Evolutionary conservation across 1,140 invertebrate species (phyloP).

Genomic region (Leptinotarsa defecta): DNA sequence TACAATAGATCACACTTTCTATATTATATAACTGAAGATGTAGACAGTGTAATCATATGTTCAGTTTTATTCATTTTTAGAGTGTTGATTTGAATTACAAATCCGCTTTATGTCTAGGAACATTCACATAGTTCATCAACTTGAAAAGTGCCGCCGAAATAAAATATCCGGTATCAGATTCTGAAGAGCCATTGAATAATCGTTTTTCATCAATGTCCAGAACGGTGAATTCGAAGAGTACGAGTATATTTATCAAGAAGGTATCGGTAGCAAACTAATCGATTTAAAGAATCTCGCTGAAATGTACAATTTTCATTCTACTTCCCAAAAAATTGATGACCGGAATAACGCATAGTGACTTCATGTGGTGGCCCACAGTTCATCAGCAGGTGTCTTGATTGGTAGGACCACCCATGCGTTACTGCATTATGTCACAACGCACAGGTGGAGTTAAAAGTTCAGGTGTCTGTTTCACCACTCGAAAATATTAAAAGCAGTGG

Average conservation of each 20-base stretch:
- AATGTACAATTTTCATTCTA: not conserved
- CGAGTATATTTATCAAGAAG: not conserved
- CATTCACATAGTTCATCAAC: too few relatives aligned
- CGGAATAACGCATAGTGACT: slow-evolving; percentile 15
- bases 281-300: not conserved
- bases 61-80: too few relatives aligned
- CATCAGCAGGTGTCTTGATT: slow-evolving; percentile 11
- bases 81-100: too few relatives aligned
- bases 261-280: not conserved
- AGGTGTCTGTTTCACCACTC: not conserved
- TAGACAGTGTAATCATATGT: too few relatives aligned
- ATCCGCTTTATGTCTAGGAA: too few relatives aligned
- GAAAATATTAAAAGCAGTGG: not conserved
- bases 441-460: slow-evolving; percentile 11
- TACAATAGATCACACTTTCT: too few relatives aligned
- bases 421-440: slow-evolving; percentile 1
- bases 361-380: slow-evolving; percentile 5
- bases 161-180: too few relatives aligned
- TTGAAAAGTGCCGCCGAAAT: too few relatives aligned
- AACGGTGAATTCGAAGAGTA: not conserved
- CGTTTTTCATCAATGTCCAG: not conserved
- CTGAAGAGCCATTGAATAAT: too few relatives aligned
- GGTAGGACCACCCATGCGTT: slow-evolving; percentile 12
- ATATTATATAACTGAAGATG: too few relatives aligned
- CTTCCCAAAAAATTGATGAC: slow-evolving; percentile 3